Evolutionary conservation across 2,797 vertebrate species (phyloP).

Genomic region (Falco rusticolus): DNA sequence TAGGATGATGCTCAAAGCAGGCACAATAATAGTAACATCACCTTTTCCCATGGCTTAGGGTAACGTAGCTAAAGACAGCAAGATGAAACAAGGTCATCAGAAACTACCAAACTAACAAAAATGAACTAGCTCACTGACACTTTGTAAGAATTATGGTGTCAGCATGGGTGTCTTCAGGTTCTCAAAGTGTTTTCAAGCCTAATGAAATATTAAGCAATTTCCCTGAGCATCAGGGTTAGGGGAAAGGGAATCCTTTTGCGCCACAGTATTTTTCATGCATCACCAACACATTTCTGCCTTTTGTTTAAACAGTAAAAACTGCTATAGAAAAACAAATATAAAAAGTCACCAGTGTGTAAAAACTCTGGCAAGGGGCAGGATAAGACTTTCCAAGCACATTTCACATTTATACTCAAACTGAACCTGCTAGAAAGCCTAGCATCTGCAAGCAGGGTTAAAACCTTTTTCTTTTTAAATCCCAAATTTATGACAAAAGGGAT

Average conservation of each 20-base stretch:
- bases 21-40: background rate
- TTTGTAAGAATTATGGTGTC: background rate
- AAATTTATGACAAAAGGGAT: background rate
- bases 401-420: background rate
- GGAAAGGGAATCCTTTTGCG: background rate
- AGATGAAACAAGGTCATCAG: background rate
- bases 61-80: slow-evolving; percentile 23
- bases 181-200: background rate
- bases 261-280: background rate
- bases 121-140: background rate
- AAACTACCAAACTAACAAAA: slow-evolving; percentile 1
- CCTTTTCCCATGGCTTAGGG: background rate
- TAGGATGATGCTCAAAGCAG: background rate
- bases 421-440: background rate
- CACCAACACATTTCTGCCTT: background rate
- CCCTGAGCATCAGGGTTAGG: background rate
- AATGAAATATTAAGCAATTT: background rate
- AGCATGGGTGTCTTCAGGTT: background rate
- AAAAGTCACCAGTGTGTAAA: background rate
- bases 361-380: background rate
- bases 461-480: background rate
- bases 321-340: background rate
- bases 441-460: background rate
- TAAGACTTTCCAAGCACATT: background rate
- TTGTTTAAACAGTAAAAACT: background rate